A percentile compares a stretch with the other conserved stretches of the same genome.
These are phyloP conservation scores for Rhyacophila brunnea DNA, from an alignment of 1,140 invertebrate genomes.

Conservation along the genomic window DNA sequence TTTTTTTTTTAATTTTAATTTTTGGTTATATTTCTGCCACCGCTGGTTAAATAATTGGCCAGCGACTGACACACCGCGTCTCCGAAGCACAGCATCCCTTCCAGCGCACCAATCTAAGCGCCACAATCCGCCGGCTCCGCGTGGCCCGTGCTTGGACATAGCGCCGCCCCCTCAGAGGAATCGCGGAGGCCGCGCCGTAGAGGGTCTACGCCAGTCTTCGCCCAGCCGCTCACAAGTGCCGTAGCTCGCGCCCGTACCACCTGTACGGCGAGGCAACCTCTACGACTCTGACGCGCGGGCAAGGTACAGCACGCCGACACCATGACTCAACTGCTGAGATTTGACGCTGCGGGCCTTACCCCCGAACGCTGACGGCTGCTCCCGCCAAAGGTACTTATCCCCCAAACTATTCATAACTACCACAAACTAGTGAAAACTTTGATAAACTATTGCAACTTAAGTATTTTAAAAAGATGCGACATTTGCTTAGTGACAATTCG, in stretches of 20 bases:
- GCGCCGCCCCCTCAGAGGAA: conserved; percentile 9
- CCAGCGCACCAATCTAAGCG: too few relatives aligned
- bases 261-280: neutral
- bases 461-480: too few relatives aligned
- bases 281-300: neutral
- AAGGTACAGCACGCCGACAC: conserved; percentile 17
- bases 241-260: conserved; percentile 4
- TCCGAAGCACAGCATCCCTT: too few relatives aligned
- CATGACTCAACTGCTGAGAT: conserved; percentile 47
- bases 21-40: too few relatives aligned
- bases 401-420: too few relatives aligned
- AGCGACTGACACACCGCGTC: too few relatives aligned
- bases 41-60: too few relatives aligned
- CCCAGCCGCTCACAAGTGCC: conserved; percentile 16
- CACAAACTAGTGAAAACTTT: too few relatives aligned
- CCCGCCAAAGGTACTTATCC: conserved; percentile 47
- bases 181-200: neutral
- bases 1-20: too few relatives aligned
- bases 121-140: conserved; percentile 1
- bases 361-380: conserved; percentile 56
- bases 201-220: conserved; percentile 15
- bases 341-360: conserved; percentile 50
- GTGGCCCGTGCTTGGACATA: neutral
- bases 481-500: too few relatives aligned
- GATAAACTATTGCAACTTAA: too few relatives aligned